These are phyloP conservation scores for Plestiodon gilberti DNA, from an alignment of 2,113 vertebrate species.

Conservation along the genomic window DNA sequence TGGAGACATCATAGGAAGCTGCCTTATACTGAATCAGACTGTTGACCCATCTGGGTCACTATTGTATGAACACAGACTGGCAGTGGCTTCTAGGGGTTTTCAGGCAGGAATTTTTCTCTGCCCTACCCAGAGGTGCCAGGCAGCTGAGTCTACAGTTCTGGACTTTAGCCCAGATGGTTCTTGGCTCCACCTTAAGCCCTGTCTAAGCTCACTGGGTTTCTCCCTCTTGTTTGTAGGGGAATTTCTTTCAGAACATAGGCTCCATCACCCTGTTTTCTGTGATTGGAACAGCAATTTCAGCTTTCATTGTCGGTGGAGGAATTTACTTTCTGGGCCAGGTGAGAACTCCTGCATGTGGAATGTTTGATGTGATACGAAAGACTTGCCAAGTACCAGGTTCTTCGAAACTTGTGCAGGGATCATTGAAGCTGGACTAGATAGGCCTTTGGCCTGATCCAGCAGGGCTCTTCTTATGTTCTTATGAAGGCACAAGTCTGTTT, in stretches of 20 bases:
- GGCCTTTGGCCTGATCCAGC: no score
- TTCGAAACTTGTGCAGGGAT: no score
- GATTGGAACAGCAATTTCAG: conserved; percentile 95
- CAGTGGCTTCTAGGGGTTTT: no score
- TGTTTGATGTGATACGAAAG: background rate
- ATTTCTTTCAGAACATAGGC: conserved; percentile 99
- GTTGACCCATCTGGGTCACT: no score
- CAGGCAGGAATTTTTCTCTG: no score
- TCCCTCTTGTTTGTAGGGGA: conserved; percentile 82
- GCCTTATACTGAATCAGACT: no score
- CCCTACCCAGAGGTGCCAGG: no score
- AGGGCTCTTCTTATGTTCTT: no score
- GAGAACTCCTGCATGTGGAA: conserved; percentile 52
- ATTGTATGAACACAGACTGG: no score
- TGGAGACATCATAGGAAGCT: no score
- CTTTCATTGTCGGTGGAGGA: conserved; percentile 97
- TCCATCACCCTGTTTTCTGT: conserved; percentile 98
- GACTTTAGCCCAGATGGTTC: background rate
- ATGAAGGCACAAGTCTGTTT: background rate
- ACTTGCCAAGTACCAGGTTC: no score
- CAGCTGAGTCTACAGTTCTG: no score
- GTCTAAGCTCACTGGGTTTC: conserved; percentile 27
- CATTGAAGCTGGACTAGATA: background rate
- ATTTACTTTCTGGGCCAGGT: conserved; percentile 99
- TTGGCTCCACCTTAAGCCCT: background rate